Conservation (phyloP, 2,888 invertebrate species). For the Xestoiulus laeticollis region DNA sequence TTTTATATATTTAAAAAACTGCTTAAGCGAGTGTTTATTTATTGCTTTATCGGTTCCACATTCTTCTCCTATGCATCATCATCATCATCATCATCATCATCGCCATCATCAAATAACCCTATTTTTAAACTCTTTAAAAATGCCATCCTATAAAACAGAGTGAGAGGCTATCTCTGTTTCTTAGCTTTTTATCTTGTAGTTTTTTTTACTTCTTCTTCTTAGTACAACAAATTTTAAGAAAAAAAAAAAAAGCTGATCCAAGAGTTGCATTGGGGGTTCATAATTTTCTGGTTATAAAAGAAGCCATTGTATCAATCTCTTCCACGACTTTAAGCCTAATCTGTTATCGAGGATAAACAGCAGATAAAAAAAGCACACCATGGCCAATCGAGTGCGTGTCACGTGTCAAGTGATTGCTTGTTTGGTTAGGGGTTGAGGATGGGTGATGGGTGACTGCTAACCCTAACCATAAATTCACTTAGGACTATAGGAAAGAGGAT, state of each 20-base stretch:
- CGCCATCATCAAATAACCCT: background rate
- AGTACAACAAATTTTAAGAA: background rate
- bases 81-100: background rate
- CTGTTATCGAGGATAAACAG: conserved; percentile 26
- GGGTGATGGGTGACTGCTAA: background rate
- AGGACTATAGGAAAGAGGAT: background rate
- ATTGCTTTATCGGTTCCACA: background rate
- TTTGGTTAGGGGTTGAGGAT: background rate
- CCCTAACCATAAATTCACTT: background rate
- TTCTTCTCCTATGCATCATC: background rate
- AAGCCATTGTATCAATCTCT: background rate
- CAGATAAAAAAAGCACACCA: background rate
- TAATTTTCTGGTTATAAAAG: background rate
- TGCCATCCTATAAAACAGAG: background rate
- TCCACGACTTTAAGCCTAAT: background rate
- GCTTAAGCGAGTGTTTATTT: conserved; percentile 26
- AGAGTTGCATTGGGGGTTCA: background rate
- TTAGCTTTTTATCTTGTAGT: background rate
- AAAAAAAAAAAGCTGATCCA: background rate
- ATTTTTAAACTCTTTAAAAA: background rate
- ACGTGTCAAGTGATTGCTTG: background rate
- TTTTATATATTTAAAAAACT: background rate
- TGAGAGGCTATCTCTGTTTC: background rate
- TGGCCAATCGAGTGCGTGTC: conserved; percentile 5
- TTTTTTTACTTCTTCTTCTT: background rate